Evolutionary conservation across 2,888 invertebrate species (phyloP).

Genomic region (Drosophila testacea): DNA sequence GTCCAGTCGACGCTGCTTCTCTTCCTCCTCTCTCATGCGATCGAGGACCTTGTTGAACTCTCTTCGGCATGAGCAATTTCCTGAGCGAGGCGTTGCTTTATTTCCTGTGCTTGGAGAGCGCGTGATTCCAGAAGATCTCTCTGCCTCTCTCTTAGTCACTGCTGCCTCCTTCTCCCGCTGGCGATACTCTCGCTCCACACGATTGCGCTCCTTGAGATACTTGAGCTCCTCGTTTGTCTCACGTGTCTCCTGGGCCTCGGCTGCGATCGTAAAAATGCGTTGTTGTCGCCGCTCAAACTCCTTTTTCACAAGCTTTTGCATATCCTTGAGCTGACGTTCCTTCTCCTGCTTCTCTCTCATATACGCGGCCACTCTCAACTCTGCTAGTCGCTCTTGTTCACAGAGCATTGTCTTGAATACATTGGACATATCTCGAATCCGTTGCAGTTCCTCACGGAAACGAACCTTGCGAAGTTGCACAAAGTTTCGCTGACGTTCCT

Average conservation of each 20-base stretch:
- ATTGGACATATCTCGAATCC: slow-evolving; percentile 81
- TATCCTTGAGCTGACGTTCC: slow-evolving; percentile 79
- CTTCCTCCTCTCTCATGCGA: slow-evolving; percentile 82
- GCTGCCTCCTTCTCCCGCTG: slow-evolving; percentile 83
- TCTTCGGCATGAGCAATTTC: slow-evolving; percentile 83
- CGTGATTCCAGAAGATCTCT: slow-evolving; percentile 81
- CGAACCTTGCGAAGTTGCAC: slow-evolving; percentile 77
- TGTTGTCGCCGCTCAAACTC: slow-evolving; percentile 84
- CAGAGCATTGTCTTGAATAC: slow-evolving; percentile 83
- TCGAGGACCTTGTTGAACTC: slow-evolving; percentile 82
- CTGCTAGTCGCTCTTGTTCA: slow-evolving; percentile 84
- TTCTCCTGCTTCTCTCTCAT: slow-evolving; percentile 83
- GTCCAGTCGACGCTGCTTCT: slow-evolving; percentile 69
- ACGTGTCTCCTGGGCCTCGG: slow-evolving; percentile 80
- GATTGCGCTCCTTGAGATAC: slow-evolving; percentile 83
- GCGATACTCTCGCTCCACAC: slow-evolving; percentile 84
- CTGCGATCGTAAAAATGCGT: slow-evolving; percentile 79
- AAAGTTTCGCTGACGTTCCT: slow-evolving; percentile 76
- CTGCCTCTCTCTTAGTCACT: slow-evolving; percentile 78
- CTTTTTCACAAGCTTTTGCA: slow-evolving; percentile 81
- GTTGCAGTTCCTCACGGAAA: slow-evolving; percentile 82
- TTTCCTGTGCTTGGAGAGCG: slow-evolving; percentile 80
- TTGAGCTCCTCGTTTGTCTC: slow-evolving; percentile 81
- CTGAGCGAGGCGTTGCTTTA: slow-evolving; percentile 81
- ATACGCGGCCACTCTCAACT: slow-evolving; percentile 83